Evolutionary conservation across 2,888 invertebrate genomes (phyloP).

Genomic region (Meta bourneti): DNA sequence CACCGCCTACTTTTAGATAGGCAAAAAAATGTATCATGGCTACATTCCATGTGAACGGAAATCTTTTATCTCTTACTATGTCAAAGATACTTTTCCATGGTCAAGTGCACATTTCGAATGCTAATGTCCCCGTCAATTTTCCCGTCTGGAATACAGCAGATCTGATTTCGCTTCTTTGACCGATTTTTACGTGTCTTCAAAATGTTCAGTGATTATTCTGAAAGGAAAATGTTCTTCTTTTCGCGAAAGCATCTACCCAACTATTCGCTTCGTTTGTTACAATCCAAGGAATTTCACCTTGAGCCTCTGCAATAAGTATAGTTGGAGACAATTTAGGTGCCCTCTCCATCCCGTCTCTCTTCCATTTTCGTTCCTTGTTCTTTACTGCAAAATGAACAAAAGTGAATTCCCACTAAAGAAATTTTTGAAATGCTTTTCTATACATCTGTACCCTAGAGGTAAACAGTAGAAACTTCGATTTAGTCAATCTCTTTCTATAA

Average conservation of each 20-base stretch:
- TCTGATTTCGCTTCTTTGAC: constrained; percentile 34
- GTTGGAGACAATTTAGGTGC: not conserved
- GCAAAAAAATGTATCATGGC: not conserved
- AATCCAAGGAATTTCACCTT: constrained; percentile 25
- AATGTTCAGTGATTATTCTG: not conserved
- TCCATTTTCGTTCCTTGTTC: not conserved
- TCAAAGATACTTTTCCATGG: constrained; percentile 43
- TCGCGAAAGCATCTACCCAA: not conserved
- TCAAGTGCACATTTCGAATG: constrained; percentile 61
- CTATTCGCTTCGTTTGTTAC: not conserved
- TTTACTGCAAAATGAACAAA: not conserved
- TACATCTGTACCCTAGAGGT: no score
- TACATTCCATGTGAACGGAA: not conserved
- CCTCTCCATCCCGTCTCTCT: not conserved
- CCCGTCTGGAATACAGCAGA: constrained; percentile 31
- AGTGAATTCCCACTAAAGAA: not conserved
- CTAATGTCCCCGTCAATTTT: constrained; percentile 44
- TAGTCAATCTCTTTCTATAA: no score
- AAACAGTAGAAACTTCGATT: no score
- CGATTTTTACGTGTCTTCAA: constrained; percentile 40
- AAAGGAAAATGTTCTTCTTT: not conserved
- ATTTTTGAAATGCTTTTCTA: no score
- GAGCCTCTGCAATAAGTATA: not conserved
- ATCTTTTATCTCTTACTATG: constrained; percentile 13
- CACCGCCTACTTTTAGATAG: no score